Base-by-base conservation (phyloP, 2,113 vertebrate species). In the Gymnarchus niloticus region DNA sequence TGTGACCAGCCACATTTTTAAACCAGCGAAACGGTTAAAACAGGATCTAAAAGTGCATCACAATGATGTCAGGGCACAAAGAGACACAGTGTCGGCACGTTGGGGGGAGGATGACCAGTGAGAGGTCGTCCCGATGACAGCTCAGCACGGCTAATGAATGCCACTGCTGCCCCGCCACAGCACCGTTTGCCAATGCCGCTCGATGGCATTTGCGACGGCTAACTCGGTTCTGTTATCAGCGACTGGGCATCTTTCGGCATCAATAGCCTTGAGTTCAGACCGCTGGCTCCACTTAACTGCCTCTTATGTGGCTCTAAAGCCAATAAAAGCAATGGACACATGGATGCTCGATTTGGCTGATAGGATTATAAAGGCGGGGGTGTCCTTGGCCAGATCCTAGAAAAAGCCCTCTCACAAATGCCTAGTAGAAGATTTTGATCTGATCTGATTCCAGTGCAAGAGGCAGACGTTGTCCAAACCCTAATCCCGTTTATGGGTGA, bases 401-500 rank as follows among this genome's bases (percentile, higher is more conserved):
- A 33, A 87, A 61, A 69, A 57, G 54, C 44, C 81, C 82, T 57
- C 57, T 41, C 48, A 44, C 76, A 84, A 86, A 86, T 25, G 73
- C 56, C 73, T 7, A 65, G 56, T 65, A 28, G 23, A 54, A 86
- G 87, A 88, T 88, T 81, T 73, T 14, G 82, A 88, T 88, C 85
- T 49, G 46, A 52, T 84, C 73, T 85, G 85, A 84, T 86, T 73
- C 80, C 80, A 84, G 84, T 80, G 41, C n/a, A 51, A 81, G 25
- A 7, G 73, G 73, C 33, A 86, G 81, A 56, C n/a, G 76, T 56
- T 19, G 69, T 81, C 69, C 59, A 86, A 84, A 52, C 56, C 85
- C 77, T 86, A 88, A 88, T 88, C 81, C 56, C 41, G n/a, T 88
- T 88, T 84, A 86, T 86, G 69, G 81, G 61, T 56, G 84, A 88